phyloP scores from a whole-genome alignment of 2,113 vertebrate species.

The human (Homo sapiens) region GRCh38 chr4:31764501-31765000 shows the following conservation, averaged over 20 bases:
- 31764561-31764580: neutral
- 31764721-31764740: neutral
- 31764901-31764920: constrained; percentile 16
- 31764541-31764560: neutral
- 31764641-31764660: neutral
- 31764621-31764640: neutral
- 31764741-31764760: neutral
- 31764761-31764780: neutral
- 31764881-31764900: constrained; percentile 3
- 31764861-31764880: neutral
- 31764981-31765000: constrained; percentile 50
- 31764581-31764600: neutral
- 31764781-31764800: neutral
- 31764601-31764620: neutral
- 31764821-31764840: neutral
- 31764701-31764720: neutral
- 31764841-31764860: neutral
- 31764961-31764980: constrained; percentile 54
- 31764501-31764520: neutral
- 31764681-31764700: neutral
- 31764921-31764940: constrained; percentile 9
- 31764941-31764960: constrained; percentile 41
- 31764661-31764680: neutral
- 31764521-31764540: neutral
- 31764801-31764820: constrained; percentile 36